Evolutionary conservation across 1,140 invertebrate genomes (phyloP).

Genomic region (Heliconius hermathena): DNA sequence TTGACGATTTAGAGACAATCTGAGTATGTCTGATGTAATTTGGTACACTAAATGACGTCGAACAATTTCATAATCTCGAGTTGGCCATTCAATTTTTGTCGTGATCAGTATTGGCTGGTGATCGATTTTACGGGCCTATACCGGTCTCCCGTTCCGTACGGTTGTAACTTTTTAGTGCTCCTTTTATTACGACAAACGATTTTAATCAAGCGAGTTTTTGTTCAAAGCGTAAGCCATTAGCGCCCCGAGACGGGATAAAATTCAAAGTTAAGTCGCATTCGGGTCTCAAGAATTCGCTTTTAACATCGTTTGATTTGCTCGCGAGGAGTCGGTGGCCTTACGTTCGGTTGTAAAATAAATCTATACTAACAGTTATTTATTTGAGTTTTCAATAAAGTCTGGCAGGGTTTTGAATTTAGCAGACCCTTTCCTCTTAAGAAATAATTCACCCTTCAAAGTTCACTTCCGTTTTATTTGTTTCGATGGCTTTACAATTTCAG

Average conservation of each 20-base stretch:
- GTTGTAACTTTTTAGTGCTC: constrained; percentile 80
- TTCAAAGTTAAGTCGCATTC: constrained; percentile 71
- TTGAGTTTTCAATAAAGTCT: constrained; percentile 54
- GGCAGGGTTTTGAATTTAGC: constrained; percentile 2
- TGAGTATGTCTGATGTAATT: constrained; percentile 63
- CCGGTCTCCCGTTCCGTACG: constrained; percentile 69
- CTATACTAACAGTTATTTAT: constrained; percentile 51
- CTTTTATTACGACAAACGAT: constrained; percentile 82
- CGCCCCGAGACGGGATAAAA: constrained; percentile 69
- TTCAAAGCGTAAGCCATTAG: constrained; percentile 71
- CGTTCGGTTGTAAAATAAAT: constrained; percentile 55
- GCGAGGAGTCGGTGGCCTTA: constrained; percentile 52
- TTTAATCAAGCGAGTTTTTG: constrained; percentile 81
- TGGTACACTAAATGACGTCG: constrained; percentile 31
- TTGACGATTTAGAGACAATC: constrained; percentile 50
- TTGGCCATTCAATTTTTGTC: constrained; percentile 72
- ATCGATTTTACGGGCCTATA: constrained; percentile 76
- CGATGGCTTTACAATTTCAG: neutral
- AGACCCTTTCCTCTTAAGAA: constrained; percentile 11
- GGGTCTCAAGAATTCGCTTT: constrained; percentile 69
- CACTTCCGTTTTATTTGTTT: constrained; percentile 22
- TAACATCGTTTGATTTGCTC: constrained; percentile 64
- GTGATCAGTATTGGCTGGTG: constrained; percentile 70
- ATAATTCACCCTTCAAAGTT: constrained; percentile 18
- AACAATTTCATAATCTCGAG: constrained; percentile 56